Evolutionary conservation across 2,113 vertebrate genomes (phyloP), one percentile per base, ranked within the genome.

Genomic region (Phasianus colchicus): DNA sequence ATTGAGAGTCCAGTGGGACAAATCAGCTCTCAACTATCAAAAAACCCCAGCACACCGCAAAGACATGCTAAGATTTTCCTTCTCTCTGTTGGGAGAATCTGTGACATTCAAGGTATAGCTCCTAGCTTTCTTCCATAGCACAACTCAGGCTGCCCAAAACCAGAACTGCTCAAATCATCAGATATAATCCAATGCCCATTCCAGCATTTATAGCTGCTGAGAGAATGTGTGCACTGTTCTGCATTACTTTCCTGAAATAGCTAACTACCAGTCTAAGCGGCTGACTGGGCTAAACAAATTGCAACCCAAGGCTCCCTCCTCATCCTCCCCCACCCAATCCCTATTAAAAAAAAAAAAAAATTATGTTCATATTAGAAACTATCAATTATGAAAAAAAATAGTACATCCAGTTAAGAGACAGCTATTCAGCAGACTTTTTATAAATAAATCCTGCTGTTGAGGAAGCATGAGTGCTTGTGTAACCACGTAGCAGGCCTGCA

Each of bases 171-270:
- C 58, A 17, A 61, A 12, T 42, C 48, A 69, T 84, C 79, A 13
- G 25, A 60, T 71, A 55, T 0, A 27, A 29, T 54, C 64, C 61
- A 79, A 30, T 34, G 36, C 70, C 83, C 71, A 63, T 20, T 65
- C 73, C 21, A 45, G 57, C 18, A 0, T 36, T 83, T 72, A 50
- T n/a, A 91, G 72, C 71, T 86, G 80, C 47, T 52, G 42, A 92
- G 63, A 64, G 55, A 72, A 79, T 43, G 83, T 52, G 4, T 43
- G 47, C 54, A 22, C 79, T 83, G 79, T 88, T 83, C 75, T 34
- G 75, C 77, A n/a, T 15, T 40, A 47, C 29, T 57, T 73, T 83
- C 90, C 95, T 91, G 90, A 96, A 95, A 96, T 93, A 96, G 34
- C 78, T 91, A 92, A 34, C 74, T 88, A 86, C 86, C 38, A 54